Base-by-base conservation (phyloP, 2,888 invertebrate genomes). In the Dryococelus australis region DNA sequence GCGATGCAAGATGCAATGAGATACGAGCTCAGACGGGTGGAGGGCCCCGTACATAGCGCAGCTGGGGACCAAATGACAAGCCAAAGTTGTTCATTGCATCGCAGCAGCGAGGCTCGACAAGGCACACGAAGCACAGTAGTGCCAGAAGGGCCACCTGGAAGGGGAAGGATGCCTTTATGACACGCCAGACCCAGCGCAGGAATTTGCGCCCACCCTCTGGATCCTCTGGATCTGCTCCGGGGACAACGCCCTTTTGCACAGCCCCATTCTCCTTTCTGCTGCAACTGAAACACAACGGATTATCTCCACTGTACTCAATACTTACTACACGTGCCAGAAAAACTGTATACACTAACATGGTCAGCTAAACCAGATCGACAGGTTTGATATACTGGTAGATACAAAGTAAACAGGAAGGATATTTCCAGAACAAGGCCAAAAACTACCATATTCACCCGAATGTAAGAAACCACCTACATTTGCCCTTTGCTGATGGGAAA, bases 51-150 rank as follows among this genome's bases (percentile, higher is more conserved):
- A 97, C 95, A 92, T 97, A 97, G 90, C 96, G 95, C 87, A 97
- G 93, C 91, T 97, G 96, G 9, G 97, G 97, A n/a, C 96, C 95
- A 80, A 97, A 92, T 0, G 96, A 96, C 90, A 96, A 94, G 86
- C 95, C 95, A 89, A 96, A 94, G 87, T 96, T 96, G 93, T 97
- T 96, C 90, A 96, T 94, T 87, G 95, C 94, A 91, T 97, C 96
- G 92, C 97, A 97, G 92, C 97, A 97, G 85, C 96, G 94, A 10
- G 96, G 94, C 90, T 96, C 96, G 28, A 96, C 94, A 79, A 96
- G 93, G 92, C 96, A 97, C 24, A 96, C 96, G 87, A 96, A 94
- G 89, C 96, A 95, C 86, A 97, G 94, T 78, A 97, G 92, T 0
- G 96, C 95, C 85, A 97, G 94, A 87, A 97, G 93, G 88, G 96